Evolutionary conservation across 2,113 vertebrate genomes (phyloP).

Genomic region (Tachysurus fulvidraco): DNA sequence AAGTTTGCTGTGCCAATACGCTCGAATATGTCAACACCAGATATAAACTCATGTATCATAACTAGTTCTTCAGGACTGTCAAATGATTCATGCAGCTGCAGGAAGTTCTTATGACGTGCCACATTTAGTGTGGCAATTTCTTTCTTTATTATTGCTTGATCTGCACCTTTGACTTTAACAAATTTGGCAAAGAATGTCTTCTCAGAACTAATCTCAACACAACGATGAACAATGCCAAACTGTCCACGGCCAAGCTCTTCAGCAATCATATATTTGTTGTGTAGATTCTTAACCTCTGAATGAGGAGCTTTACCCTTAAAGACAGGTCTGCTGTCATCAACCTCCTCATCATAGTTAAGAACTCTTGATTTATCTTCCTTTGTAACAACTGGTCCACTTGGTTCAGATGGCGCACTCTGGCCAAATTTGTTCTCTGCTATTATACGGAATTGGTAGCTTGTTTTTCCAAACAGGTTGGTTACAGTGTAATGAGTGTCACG

Average conservation of each 20-base stretch:
- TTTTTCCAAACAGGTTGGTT: slow-evolving; percentile 92
- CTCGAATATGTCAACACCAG: slow-evolving; percentile 94
- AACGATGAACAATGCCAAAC: slow-evolving; percentile 93
- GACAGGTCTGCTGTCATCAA: slow-evolving; percentile 83
- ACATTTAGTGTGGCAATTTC: slow-evolving; percentile 93
- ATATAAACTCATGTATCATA: slow-evolving; percentile 97
- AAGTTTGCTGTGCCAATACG: slow-evolving; percentile 85
- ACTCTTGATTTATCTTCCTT: slow-evolving; percentile 96
- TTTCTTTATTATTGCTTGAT: slow-evolving; percentile 93
- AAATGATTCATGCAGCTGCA: slow-evolving; percentile 92
- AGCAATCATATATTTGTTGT: slow-evolving; percentile 92
- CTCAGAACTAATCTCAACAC: slow-evolving; percentile 85
- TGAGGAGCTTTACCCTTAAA: slow-evolving; percentile 81
- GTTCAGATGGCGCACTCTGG: slow-evolving; percentile 91
- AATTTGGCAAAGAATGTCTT: slow-evolving; percentile 97
- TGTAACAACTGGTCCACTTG: slow-evolving; percentile 89
- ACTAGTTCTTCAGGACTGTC: slow-evolving; percentile 95
- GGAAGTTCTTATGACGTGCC: slow-evolving; percentile 83
- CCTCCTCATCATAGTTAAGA: slow-evolving; percentile 92
- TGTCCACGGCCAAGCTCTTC: slow-evolving; percentile 95
- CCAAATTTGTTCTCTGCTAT: slow-evolving; percentile 98
- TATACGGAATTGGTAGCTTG: slow-evolving; percentile 94
- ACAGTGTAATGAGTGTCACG: slow-evolving; percentile 92
- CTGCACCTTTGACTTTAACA: slow-evolving; percentile 94
- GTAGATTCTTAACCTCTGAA: slow-evolving; percentile 86